Percentiles rank a stretch among this genome's conserved stretches.
Evolutionary conservation across 2,888 invertebrate genomes (phyloP).

Genomic region (Allolobophora icterica): DNA sequence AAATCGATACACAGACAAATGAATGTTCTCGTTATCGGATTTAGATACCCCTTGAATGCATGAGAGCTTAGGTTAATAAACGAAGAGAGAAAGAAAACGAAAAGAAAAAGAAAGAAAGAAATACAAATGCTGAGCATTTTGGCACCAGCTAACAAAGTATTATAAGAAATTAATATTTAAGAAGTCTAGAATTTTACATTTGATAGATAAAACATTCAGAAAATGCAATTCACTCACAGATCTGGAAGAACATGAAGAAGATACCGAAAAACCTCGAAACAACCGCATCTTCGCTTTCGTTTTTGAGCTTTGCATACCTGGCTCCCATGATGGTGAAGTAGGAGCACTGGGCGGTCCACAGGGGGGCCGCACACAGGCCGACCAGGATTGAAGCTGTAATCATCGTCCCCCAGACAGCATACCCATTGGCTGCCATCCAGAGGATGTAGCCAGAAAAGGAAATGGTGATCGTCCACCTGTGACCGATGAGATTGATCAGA

Average conservation of each 20-base stretch:
- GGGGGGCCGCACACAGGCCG: conserved; percentile 92
- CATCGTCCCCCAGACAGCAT: conserved; percentile 74
- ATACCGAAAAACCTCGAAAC: conserved; percentile 96
- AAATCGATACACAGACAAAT: too few relatives aligned
- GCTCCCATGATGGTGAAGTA: conserved; percentile 79
- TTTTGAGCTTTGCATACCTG: conserved; percentile 81
- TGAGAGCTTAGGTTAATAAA: neutral
- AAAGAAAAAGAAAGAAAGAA: neutral
- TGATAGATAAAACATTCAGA: neutral
- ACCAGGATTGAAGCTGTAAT: conserved; percentile 82
- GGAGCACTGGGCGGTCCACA: conserved; percentile 98
- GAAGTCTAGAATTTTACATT: neutral
- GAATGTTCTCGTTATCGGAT: too few relatives aligned
- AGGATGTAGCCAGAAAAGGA: conserved; percentile 91
- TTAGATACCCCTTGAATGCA: too few relatives aligned
- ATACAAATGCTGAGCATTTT: neutral
- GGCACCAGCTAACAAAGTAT: neutral
- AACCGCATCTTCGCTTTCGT: conserved; percentile 83
- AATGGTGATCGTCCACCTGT: conserved; percentile 76
- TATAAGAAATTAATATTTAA: neutral
- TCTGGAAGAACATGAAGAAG: conserved; percentile 97
- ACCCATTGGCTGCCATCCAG: conserved; percentile 90
- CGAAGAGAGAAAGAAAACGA: neutral
- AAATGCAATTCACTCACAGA: conserved; percentile 75
- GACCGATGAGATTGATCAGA: conserved; percentile 49